Percentiles rank a stretch among this genome's conserved stretches.
phyloP scores from a whole-genome alignment of 37 sponge, comb jelly and placozoan species.

The Spongilla lacustris region DNA sequence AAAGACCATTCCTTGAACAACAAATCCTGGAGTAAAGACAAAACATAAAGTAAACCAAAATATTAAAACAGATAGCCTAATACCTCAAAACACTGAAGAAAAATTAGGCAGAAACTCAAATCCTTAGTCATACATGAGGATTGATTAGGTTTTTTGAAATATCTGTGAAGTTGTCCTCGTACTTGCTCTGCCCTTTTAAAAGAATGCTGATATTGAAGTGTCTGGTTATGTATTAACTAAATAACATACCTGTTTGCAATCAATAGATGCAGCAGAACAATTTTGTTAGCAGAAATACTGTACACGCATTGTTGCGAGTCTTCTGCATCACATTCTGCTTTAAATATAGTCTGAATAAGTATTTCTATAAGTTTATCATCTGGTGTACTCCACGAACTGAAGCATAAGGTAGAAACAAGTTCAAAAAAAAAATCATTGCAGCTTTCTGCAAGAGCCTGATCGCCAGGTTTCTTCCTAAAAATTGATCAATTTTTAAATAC shows the following conservation, averaged over 20 bases:
- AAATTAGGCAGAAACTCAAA: slow-evolving; percentile 44
- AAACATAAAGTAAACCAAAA: no score
- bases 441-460: no score
- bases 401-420: slow-evolving; percentile 74
- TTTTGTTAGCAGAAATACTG: slow-evolving; percentile 50
- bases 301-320: slow-evolving; percentile 28
- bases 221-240: neutral
- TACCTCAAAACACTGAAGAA: slow-evolving; percentile 78
- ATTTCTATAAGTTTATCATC: slow-evolving; percentile 52
- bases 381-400: slow-evolving; percentile 50
- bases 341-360: slow-evolving; percentile 59
- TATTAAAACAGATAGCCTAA: neutral
- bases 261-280: slow-evolving; percentile 71
- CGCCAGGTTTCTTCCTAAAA: no score
- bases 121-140: slow-evolving; percentile 5
- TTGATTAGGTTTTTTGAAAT: no score
- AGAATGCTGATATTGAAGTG: neutral
- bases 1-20: no score
- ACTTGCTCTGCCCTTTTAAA: neutral
- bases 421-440: slow-evolving; percentile 72
- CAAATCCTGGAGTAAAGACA: no score
- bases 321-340: slow-evolving; percentile 1
- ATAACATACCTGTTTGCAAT: slow-evolving; percentile 54
- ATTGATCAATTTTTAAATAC: no score
- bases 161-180: no score